These are phyloP conservation scores for Triplophysa bombifrons DNA, from an alignment of 2,797 vertebrate species.

Conservation along the genomic window DNA sequence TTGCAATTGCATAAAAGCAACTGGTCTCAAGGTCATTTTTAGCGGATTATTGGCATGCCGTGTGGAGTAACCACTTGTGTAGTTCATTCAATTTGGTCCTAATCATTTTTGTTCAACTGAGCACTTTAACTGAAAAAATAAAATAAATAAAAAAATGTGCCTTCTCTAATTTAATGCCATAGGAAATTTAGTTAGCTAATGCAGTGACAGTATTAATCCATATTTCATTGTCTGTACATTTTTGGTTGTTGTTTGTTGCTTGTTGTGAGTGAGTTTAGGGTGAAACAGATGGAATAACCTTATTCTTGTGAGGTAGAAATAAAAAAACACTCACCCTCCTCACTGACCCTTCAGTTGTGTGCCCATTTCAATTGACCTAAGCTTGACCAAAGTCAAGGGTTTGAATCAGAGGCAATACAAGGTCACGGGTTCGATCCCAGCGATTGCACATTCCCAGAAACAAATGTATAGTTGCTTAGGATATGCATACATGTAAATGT, in stretches of 20 bases:
- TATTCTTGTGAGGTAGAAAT: conserved; percentile 34
- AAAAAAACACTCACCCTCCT: not conserved
- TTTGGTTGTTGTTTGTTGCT: not conserved
- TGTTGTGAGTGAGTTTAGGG: not conserved
- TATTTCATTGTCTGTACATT: not conserved
- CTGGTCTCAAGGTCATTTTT: conserved; percentile 3
- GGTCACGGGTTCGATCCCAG: too few species aligned
- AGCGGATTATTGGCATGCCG: not conserved
- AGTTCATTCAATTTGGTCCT: not conserved
- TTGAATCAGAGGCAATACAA: not conserved
- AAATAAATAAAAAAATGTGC: too few species aligned
- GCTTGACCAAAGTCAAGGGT: not conserved
- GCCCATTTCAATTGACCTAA: not conserved
- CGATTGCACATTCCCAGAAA: too few species aligned
- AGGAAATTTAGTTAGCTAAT: not conserved
- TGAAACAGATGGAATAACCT: conserved; percentile 26
- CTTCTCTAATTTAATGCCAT: not conserved
- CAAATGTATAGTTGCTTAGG: too few species aligned
- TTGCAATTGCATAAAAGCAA: not conserved
- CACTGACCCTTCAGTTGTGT: conserved; percentile 11
- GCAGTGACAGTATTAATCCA: not conserved
- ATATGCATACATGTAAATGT: too few species aligned
- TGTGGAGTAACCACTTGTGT: not conserved
- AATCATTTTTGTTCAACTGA: too few species aligned
- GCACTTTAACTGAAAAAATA: too few species aligned